phyloP scores from a whole-genome alignment of 2,797 vertebrate species.

The Crenichthys baileyi region DNA sequence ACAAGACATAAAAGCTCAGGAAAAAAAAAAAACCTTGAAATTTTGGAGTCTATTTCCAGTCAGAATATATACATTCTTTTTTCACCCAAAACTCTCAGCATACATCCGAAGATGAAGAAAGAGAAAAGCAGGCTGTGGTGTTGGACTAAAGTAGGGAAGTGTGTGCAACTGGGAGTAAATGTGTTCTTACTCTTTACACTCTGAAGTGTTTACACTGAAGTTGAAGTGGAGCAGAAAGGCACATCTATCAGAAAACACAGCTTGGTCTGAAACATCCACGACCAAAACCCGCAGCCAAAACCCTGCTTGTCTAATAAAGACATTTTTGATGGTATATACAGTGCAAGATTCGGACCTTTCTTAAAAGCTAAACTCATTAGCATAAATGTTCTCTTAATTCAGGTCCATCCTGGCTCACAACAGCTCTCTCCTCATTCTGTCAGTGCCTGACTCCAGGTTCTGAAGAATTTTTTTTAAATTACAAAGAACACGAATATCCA shows the following conservation, averaged over 20 bases:
- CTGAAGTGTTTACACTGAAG: conserved; percentile 62
- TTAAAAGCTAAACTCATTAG: conserved; percentile 15
- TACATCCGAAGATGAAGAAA: conserved; percentile 34
- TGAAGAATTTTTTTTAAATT: conserved; percentile 6
- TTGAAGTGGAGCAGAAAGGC: conserved; percentile 59
- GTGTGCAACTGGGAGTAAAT: conserved; percentile 70
- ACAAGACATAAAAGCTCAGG: conserved; percentile 45
- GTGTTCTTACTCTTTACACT: conserved; percentile 65
- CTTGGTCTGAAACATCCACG: conserved; percentile 45
- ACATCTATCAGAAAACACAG: conserved; percentile 73
- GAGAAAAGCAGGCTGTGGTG: conserved; percentile 34
- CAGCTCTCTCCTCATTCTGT: conserved; percentile 14
- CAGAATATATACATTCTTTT: conserved; percentile 17
- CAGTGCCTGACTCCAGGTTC: not conserved
- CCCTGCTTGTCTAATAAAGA: conserved; percentile 21
- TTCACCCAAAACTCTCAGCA: conserved; percentile 24
- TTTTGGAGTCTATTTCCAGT: conserved; percentile 37
- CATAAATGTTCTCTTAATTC: conserved; percentile 1
- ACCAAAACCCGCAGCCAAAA: conserved; percentile 37
- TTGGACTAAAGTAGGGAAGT: conserved; percentile 67
- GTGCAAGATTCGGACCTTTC: conserved; percentile 5
- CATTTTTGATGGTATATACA: conserved; percentile 26
- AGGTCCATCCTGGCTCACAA: conserved; percentile 1
- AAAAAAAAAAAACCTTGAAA: conserved; percentile 33
- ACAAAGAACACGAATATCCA: conserved; percentile 6